Percentiles rank a stretch among this genome's conserved stretches.
Evolutionary conservation across 2,113 vertebrate species (phyloP).

Genomic region (Camelus dromedarius): DNA sequence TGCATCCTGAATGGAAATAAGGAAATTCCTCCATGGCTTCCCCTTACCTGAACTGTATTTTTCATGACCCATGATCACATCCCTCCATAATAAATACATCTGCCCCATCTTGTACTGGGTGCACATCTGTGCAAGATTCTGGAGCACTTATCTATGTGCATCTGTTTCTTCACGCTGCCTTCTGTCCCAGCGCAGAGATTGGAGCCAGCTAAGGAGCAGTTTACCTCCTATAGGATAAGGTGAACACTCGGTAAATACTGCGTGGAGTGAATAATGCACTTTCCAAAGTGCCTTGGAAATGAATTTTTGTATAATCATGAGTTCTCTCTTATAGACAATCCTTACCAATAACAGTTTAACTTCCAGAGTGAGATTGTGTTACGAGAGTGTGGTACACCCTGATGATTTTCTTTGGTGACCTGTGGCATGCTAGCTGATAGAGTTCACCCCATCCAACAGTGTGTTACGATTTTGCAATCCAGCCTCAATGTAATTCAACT

Average conservation of each 20-base stretch:
- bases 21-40: not conserved
- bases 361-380: not conserved
- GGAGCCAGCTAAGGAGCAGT: not conserved
- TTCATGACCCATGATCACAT: not conserved
- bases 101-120: not conserved
- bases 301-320: not conserved
- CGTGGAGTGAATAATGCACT: not conserved
- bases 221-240: accelerated
- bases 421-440: not conserved
- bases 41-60: not conserved
- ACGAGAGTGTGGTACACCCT: accelerated
- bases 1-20: not conserved
- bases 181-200: not conserved
- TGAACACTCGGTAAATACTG: not conserved
- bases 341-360: not conserved
- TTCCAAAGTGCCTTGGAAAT: not conserved
- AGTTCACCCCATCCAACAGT: not conserved
- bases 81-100: not conserved
- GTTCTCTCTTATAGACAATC: not conserved
- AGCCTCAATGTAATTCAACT: not conserved
- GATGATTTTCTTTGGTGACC: not conserved
- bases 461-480: not conserved
- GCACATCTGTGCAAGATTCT: not conserved
- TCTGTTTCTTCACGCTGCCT: not conserved
- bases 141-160: not conserved